Evolutionary conservation across 2,888 invertebrate species (phyloP), one percentile per base, ranked within the genome.

Genomic region (Troides aeacus): DNA sequence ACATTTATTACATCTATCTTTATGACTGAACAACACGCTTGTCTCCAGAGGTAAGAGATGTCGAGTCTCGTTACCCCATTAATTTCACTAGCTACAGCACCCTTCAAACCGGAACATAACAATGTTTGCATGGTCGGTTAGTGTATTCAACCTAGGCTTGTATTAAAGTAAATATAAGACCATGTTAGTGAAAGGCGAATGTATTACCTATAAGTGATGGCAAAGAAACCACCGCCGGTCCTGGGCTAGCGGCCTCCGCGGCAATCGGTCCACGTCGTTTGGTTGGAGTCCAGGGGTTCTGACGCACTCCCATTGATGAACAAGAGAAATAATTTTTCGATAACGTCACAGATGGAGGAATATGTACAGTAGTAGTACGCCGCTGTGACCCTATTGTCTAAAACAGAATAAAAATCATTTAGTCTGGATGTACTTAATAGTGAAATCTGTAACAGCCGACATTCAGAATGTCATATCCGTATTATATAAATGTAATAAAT

Each of bases 211-310:
- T 96, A 73, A 96, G 94, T 56, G 96, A 94, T 61, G 96, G 97
- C 75, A 98, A 89, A 69, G 95, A 94, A 7, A 98, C 97, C 74
- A 96, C 96, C 24, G 97, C 97, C 46, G 98, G 98, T 70, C 98
- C 98, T 24, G 98, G 98, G 80, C 97, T 97, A n/a, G 90, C 87
- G 68, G 94, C 93, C 90, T 98, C 98, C 2, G 98, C 97, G 62
- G 97, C 96, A 72, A 98, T 98, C 24, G 97, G 97, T 56, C 97
- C 97, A 65, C 97, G 94, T 74, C 97, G 94, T 84, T 96, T 96
- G 57, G 97, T 97, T 58, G 97, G 97, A 69, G 96, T 97, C 97
- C 97, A 98, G 74, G 97, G 95, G 86, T 96, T 94, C 91, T 97
- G 97, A 78, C 96, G 95, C 82, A 96, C 94, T 80, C 96, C 97